Percentiles rank a stretch among this genome's conserved stretches.
These are phyloP conservation scores for Charanyca ferruginea DNA, from an alignment of 2,888 invertebrate species.

Conservation along the genomic window DNA sequence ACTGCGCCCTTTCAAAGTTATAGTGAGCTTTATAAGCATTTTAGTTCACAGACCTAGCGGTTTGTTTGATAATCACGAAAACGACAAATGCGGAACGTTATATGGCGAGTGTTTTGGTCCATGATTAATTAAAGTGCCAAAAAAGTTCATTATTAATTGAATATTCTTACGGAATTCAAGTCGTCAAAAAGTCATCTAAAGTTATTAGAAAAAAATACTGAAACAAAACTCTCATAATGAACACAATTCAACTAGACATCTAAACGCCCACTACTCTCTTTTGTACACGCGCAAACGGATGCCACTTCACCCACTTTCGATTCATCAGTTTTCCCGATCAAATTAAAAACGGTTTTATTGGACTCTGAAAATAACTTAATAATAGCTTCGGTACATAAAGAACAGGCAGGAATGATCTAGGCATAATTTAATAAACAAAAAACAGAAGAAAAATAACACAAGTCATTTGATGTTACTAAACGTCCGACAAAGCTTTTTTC, in stretches of 20 bases:
- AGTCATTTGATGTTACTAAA: constrained; percentile 69
- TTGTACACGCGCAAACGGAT: constrained; percentile 13
- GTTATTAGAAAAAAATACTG: background rate
- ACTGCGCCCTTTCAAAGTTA: constrained; percentile 67
- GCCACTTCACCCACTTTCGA: constrained; percentile 27
- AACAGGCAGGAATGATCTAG: constrained; percentile 39
- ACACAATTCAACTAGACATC: constrained; percentile 10
- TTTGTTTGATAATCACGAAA: constrained; percentile 59
- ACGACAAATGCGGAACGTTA: constrained; percentile 35
- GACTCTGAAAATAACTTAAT: constrained; percentile 29
- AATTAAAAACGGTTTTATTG: constrained; percentile 36
- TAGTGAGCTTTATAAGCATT: constrained; percentile 66
- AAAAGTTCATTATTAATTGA: background rate
- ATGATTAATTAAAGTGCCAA: background rate
- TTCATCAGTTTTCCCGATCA: constrained; percentile 35
- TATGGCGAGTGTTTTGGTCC: constrained; percentile 9
- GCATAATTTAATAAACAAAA: constrained; percentile 58
- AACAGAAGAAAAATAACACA: constrained; percentile 59
- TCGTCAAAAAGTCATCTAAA: background rate
- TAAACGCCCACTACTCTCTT: constrained; percentile 14
- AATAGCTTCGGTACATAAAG: constrained; percentile 23
- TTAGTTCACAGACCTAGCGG: constrained; percentile 54
- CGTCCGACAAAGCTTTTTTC: constrained; percentile 81
- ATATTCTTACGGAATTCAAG: background rate
- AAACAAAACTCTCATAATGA: background rate